Evolutionary conservation across 2,888 invertebrate species (phyloP).

Genomic region (Caenorhabditis uteleia): DNA sequence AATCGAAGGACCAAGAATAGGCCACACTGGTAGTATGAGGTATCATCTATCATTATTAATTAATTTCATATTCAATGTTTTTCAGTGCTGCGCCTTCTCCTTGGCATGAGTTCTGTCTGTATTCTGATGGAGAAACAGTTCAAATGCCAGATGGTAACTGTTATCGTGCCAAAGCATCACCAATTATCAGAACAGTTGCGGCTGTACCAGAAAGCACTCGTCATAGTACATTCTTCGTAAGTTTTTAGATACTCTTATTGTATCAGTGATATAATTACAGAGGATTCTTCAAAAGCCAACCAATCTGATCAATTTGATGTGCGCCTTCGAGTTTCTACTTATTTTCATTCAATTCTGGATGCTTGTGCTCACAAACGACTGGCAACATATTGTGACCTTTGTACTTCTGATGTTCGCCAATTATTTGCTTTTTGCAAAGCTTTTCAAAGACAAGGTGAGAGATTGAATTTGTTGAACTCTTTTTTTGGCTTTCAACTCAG

Average conservation of each 20-base stretch:
- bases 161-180: constrained; percentile 37
- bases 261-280: constrained; percentile 74
- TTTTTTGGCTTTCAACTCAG: background rate
- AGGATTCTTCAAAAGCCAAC: constrained; percentile 86
- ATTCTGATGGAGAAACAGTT: constrained; percentile 43
- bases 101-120: constrained; percentile 35
- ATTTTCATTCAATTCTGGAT: constrained; percentile 78
- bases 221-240: constrained; percentile 86
- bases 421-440: constrained; percentile 88
- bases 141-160: constrained; percentile 47
- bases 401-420: constrained; percentile 86
- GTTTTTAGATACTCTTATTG: constrained; percentile 70
- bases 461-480: background rate
- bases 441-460: constrained; percentile 76
- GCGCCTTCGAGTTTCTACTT: constrained; percentile 74
- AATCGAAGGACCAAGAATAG: constrained; percentile 46
- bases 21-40: constrained; percentile 40
- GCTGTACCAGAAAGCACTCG: constrained; percentile 85
- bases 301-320: constrained; percentile 74
- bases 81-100: constrained; percentile 41
- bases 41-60: background rate
- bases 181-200: constrained; percentile 76
- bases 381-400: constrained; percentile 89
- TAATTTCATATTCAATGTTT: background rate
- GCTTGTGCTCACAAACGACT: constrained; percentile 82